phyloP scores from a whole-genome alignment of 2,888 invertebrate species.

The Helobdella robusta region DNA sequence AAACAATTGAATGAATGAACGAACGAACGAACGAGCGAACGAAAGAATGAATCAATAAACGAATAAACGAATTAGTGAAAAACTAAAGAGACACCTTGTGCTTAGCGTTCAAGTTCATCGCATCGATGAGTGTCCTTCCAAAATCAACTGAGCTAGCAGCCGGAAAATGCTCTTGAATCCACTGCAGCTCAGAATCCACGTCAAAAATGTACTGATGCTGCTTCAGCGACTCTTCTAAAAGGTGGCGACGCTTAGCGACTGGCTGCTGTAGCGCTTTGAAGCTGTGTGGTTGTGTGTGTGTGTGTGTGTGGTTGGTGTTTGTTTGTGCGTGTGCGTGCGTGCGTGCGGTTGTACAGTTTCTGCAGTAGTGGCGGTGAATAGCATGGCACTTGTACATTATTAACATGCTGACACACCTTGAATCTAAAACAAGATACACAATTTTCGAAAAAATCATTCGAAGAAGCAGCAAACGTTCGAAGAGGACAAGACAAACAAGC shows the following conservation, averaged over 20 bases:
- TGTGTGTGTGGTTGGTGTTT: too few relatives aligned
- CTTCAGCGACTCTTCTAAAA: conserved; percentile 76
- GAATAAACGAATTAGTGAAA: background rate
- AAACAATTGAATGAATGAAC: background rate
- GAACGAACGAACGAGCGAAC: background rate
- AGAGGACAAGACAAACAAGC: too few relatives aligned
- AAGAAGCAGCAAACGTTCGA: too few relatives aligned
- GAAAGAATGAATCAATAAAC: background rate
- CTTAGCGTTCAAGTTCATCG: conserved; percentile 81
- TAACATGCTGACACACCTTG: too few relatives aligned
- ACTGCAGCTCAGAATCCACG: conserved; percentile 80
- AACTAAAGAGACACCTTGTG: conserved; percentile 56
- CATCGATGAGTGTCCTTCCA: conserved; percentile 79
- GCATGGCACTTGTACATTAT: too few relatives aligned
- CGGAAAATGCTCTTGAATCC: conserved; percentile 82
- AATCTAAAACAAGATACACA: too few relatives aligned
- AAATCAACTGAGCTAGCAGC: conserved; percentile 63
- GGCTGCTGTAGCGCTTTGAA: conserved; percentile 66
- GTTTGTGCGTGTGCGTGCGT: too few relatives aligned
- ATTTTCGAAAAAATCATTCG: too few relatives aligned
- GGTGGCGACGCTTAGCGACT: conserved; percentile 62
- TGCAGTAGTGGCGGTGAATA: too few relatives aligned
- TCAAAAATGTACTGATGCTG: conserved; percentile 89
- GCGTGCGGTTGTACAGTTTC: too few relatives aligned
- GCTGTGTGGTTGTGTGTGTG: conserved; percentile 40